Evolutionary conservation across 2,888 invertebrate genomes (phyloP).

Genomic region (Micoletzkya japonica): DNA sequence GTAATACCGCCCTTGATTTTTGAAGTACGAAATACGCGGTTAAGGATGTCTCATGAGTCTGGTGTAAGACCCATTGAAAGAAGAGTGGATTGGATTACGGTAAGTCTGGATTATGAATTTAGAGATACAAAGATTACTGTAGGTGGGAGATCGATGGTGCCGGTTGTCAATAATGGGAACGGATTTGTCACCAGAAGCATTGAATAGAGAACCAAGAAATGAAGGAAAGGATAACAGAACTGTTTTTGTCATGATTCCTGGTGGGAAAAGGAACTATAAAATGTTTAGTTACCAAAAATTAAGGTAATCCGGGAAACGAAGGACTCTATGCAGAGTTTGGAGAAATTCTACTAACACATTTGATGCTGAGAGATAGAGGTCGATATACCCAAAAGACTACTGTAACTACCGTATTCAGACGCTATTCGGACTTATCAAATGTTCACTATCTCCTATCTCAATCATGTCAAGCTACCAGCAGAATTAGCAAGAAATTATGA

Average conservation of each 20-base stretch:
- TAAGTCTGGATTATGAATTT: background rate
- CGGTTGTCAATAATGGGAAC: constrained; percentile 50
- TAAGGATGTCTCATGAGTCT: constrained; percentile 16
- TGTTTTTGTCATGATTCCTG: constrained; percentile 50
- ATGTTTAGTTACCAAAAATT: background rate
- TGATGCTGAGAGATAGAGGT: constrained; percentile 19
- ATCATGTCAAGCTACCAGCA: constrained; percentile 51
- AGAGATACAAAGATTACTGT: background rate
- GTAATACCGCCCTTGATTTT: background rate
- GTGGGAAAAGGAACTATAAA: constrained; percentile 15
- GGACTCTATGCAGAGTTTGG: constrained; percentile 57
- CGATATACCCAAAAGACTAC: constrained; percentile 11
- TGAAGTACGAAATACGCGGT: background rate
- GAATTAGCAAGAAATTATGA: constrained; percentile 35
- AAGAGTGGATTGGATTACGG: constrained; percentile 43
- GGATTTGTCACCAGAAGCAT: constrained; percentile 40
- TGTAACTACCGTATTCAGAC: background rate
- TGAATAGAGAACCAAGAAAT: too few species aligned
- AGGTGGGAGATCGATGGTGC: constrained; percentile 51
- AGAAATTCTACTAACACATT: constrained; percentile 39
- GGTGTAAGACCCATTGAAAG: constrained; percentile 39
- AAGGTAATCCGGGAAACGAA: constrained; percentile 59
- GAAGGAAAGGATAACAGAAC: constrained; percentile 17
- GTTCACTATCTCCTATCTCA: constrained; percentile 51
- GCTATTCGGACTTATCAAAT: constrained; percentile 36